A percentile compares a stretch with the other conserved stretches of the same genome.
Evolutionary conservation across 2,888 invertebrate genomes (phyloP).

Genomic region (Thysanoteuthis rhombus): DNA sequence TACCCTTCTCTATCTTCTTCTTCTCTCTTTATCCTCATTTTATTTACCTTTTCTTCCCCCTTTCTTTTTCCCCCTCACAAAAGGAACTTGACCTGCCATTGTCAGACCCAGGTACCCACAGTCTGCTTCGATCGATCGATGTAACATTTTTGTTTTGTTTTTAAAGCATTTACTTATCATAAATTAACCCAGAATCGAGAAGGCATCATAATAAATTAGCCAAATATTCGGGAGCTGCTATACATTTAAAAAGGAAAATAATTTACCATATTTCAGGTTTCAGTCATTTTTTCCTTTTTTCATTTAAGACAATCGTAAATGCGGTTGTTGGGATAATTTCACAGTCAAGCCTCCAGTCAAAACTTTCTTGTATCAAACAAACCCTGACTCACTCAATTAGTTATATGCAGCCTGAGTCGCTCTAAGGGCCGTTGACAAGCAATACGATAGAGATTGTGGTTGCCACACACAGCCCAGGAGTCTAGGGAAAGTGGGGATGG

Average conservation of each 20-base stretch:
- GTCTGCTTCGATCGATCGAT: not conserved
- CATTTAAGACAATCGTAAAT: too few species aligned
- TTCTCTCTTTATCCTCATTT: not conserved
- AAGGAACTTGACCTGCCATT: not conserved
- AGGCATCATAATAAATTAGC: not conserved
- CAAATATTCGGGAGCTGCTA: not conserved
- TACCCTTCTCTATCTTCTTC: not conserved
- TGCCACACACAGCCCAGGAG: not conserved
- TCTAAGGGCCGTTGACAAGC: not conserved
- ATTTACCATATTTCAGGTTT: too few species aligned
- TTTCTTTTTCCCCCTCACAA: not conserved
- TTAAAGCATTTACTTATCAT: not conserved
- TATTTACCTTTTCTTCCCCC: not conserved
- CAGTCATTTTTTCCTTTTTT: too few species aligned
- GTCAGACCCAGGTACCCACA: not conserved
- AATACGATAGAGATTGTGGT: not conserved
- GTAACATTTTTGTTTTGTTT: not conserved
- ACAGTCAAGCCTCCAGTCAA: not conserved
- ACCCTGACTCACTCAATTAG: not conserved
- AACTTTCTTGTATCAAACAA: not conserved
- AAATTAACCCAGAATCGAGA: not conserved
- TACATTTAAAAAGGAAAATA: too few species aligned
- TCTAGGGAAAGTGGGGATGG: not conserved
- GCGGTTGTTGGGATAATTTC: too few species aligned
- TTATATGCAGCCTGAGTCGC: not conserved